phyloP scores from a whole-genome alignment of 2,797 vertebrate genomes.

The Caiman crocodilus region DNA sequence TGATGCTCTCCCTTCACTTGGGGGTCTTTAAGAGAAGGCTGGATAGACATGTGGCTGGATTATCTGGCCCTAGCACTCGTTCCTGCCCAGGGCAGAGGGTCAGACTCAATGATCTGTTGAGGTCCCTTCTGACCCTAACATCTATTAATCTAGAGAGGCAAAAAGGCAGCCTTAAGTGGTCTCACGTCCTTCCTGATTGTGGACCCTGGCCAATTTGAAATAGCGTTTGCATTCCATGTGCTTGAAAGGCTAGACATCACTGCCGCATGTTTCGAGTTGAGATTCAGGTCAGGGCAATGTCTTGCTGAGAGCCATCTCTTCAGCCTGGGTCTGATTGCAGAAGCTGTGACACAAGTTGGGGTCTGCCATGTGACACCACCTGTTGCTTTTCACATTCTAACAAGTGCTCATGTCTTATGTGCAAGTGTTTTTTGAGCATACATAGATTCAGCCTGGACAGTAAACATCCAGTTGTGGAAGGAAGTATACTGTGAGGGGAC shows the following conservation, averaged over 20 bases:
- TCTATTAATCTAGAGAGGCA: too few relatives aligned
- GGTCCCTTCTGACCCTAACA: too few relatives aligned
- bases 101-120: too few relatives aligned
- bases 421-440: neutral
- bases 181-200: neutral
- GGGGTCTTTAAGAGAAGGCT: too few relatives aligned
- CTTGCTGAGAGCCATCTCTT: neutral
- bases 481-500: neutral
- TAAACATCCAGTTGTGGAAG: neutral
- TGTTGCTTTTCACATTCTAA: rapidly evolving
- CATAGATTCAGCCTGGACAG: neutral
- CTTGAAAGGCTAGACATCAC: neutral
- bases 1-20: too few relatives aligned
- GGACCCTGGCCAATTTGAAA: neutral
- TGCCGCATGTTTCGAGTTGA: neutral
- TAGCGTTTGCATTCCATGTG: neutral
- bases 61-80: too few relatives aligned
- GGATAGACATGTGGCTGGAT: too few relatives aligned
- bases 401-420: neutral
- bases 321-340: neutral
- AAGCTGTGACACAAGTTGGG: neutral
- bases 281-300: neutral
- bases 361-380: rapidly evolving
- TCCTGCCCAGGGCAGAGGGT: too few relatives aligned
- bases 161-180: neutral